These are phyloP conservation scores for Zelostemma sp. DNA, from an alignment of 1,140 invertebrate genomes.

Conservation along the genomic window DNA sequence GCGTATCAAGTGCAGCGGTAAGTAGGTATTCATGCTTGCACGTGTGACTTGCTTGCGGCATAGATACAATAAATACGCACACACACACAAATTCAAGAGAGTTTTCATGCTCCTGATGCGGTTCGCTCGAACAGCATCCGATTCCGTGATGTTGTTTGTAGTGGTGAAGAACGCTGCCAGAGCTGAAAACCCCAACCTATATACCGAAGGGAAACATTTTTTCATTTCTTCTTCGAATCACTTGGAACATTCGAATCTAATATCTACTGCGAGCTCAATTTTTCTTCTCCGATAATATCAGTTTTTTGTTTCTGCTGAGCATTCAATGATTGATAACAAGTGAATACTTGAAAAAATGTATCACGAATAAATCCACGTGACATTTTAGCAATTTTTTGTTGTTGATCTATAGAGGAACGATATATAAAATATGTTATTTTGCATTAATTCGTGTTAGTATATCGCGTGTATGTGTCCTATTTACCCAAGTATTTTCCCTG, in stretches of 20 bases:
- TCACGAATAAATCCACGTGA: too few species aligned
- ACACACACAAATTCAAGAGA: slow-evolving; percentile 13
- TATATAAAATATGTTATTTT: too few species aligned
- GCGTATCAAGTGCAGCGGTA: slow-evolving; percentile 56
- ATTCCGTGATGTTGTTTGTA: slow-evolving; percentile 38
- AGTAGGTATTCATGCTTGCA: slow-evolving; percentile 36
- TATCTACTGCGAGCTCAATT: too few species aligned
- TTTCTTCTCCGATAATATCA: too few species aligned
- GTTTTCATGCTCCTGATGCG: background rate
- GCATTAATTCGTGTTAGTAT: slow-evolving; percentile 6
- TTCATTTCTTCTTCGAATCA: too few species aligned
- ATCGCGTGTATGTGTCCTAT: slow-evolving; percentile 31
- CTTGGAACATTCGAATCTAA: too few species aligned
- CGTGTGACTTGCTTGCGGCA: slow-evolving; percentile 38
- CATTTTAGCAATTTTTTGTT: too few species aligned
- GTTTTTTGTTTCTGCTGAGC: too few species aligned
- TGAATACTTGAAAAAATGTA: too few species aligned
- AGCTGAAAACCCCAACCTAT: slow-evolving; percentile 54
- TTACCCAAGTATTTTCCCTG: slow-evolving; percentile 45
- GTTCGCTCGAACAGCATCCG: slow-evolving; percentile 32
- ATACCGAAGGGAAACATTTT: too few species aligned
- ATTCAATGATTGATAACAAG: too few species aligned
- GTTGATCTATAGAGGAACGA: too few species aligned
- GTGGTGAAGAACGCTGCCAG: slow-evolving; percentile 45
- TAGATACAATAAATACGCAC: slow-evolving; percentile 40